These are phyloP conservation scores for Nasonia vitripennis DNA, from an alignment of 1,140 invertebrate species.

Conservation along the genomic window DNA sequence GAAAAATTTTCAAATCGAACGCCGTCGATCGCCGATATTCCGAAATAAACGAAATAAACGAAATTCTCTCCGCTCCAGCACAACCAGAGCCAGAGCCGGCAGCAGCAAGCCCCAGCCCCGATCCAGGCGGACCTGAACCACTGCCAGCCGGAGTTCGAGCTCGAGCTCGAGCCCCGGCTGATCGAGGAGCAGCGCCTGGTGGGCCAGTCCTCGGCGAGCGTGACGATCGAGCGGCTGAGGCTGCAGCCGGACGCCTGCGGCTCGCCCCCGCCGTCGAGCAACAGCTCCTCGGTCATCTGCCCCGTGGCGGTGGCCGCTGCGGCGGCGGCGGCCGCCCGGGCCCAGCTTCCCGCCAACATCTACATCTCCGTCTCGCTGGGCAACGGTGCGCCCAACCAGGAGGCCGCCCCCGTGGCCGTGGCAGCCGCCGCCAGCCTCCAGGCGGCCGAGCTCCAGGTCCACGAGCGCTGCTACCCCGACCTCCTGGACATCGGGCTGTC, in stretches of 20 bases:
- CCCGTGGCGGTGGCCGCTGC: background rate
- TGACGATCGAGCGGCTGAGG: constrained; percentile 84
- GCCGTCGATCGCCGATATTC: too few relatives aligned
- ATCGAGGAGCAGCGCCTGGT: background rate
- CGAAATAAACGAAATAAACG: too few relatives aligned
- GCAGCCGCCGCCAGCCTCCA: background rate
- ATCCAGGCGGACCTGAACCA: constrained; percentile 10
- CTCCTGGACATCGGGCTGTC: constrained; percentile 78
- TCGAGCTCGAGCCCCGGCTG: constrained; percentile 9
- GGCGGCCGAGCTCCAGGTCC: constrained; percentile 47
- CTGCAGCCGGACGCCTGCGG: constrained; percentile 71
- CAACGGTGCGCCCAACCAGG: constrained; percentile 69
- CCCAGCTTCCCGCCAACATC: constrained; percentile 78
- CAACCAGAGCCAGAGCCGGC: background rate
- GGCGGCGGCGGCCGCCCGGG: background rate
- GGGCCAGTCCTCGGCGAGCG: constrained; percentile 77
- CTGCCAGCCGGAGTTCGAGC: constrained; percentile 32
- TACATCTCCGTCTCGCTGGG: constrained; percentile 83
- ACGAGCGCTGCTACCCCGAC: constrained; percentile 83
- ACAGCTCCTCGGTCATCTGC: constrained; percentile 73
- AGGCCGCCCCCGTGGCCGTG: constrained; percentile 59
- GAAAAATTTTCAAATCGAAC: too few relatives aligned
- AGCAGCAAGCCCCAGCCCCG: background rate
- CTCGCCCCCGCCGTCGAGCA: constrained; percentile 75
- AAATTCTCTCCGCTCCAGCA: background rate